These are phyloP conservation scores for Esox niger DNA, from an alignment of 2,113 vertebrate genomes.

Conservation along the genomic window DNA sequence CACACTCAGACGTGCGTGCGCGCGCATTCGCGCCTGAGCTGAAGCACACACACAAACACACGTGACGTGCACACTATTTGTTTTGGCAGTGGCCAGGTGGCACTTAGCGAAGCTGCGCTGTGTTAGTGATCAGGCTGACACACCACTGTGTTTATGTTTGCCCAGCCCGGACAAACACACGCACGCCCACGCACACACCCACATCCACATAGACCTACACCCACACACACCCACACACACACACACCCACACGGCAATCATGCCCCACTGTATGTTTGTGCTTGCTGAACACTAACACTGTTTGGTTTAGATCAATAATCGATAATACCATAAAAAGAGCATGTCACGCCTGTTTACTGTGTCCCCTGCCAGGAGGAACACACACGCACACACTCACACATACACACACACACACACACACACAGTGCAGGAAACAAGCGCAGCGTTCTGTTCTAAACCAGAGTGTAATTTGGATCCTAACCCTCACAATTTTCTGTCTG, in stretches of 20 bases:
- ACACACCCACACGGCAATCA: constrained; percentile 21
- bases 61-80: constrained; percentile 51
- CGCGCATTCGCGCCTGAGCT: background rate
- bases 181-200: background rate
- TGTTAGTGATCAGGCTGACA: constrained; percentile 60
- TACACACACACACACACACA: constrained; percentile 42
- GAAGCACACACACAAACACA: constrained; percentile 10
- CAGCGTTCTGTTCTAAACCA: constrained; percentile 67
- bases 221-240: constrained; percentile 3
- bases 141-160: constrained; percentile 59
- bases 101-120: constrained; percentile 68
- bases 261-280: constrained; percentile 43
- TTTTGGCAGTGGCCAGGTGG: constrained; percentile 71
- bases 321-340: constrained; percentile 58
- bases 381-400: constrained; percentile 35
- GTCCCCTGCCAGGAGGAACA: constrained; percentile 49
- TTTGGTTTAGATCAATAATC: constrained; percentile 65
- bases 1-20: constrained; percentile 20
- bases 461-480: constrained; percentile 69
- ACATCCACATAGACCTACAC: background rate
- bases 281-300: constrained; percentile 46
- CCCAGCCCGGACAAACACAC: constrained; percentile 30
- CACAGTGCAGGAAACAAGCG: constrained; percentile 61
- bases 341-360: constrained; percentile 34
- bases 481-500: constrained; percentile 75